Percentiles rank a stretch among this genome's conserved stretches.
phyloP scores from a whole-genome alignment of 2,113 vertebrate genomes.

The Oxygymnocypris stewartii region DNA sequence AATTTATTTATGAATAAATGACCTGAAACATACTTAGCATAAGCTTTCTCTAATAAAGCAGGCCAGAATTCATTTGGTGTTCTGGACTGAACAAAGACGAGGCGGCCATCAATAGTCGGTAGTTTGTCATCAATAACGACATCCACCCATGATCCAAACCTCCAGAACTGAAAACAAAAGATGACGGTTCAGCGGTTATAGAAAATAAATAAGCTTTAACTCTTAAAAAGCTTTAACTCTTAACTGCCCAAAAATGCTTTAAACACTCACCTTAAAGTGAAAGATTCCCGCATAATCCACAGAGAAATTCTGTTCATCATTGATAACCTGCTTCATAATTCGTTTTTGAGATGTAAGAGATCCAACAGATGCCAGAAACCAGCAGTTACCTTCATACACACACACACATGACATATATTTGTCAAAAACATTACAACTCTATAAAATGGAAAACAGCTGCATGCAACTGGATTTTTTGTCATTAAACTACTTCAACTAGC shows the following conservation, averaged over 20 bases:
- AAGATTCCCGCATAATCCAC: constrained; percentile 72
- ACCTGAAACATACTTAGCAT: constrained; percentile 71
- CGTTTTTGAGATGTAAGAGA: constrained; percentile 65
- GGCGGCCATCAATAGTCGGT: constrained; percentile 66
- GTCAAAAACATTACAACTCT: neutral
- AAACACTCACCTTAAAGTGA: constrained; percentile 71
- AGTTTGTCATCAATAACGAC: constrained; percentile 76
- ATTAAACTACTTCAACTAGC: neutral
- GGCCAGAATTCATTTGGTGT: constrained; percentile 73
- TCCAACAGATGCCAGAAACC: constrained; percentile 75
- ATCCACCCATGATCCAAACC: constrained; percentile 74
- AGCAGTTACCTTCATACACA: constrained; percentile 70
- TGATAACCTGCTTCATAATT: constrained; percentile 63
- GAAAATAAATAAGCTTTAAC: neutral
- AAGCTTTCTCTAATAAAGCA: constrained; percentile 75
- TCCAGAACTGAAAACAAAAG: constrained; percentile 69
- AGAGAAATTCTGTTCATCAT: constrained; percentile 64
- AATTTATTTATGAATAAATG: neutral
- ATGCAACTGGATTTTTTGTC: too few species aligned
- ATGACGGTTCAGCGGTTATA: neutral
- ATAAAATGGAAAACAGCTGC: neutral
- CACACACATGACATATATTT: neutral
- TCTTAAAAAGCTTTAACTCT: too few species aligned
- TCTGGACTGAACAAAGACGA: constrained; percentile 69
- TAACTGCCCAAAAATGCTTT: neutral